A percentile compares a stretch with the other conserved stretches of the same genome.
These are phyloP conservation scores for Orthosia cruda DNA, from an alignment of 2,888 invertebrate genomes.

Conservation along the genomic window DNA sequence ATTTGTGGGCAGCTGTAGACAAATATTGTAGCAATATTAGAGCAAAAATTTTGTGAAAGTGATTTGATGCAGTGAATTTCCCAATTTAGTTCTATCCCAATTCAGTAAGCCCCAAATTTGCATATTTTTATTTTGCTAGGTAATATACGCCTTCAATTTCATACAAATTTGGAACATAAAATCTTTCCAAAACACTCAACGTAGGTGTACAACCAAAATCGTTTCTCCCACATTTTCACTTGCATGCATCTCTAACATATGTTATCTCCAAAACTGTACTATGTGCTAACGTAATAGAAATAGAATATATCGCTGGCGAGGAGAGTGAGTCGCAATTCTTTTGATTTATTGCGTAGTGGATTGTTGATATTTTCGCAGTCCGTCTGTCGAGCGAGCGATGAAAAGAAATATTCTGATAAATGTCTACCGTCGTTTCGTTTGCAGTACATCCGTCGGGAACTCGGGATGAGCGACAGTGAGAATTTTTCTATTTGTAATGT, in stretches of 20 bases:
- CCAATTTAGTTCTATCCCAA: not conserved
- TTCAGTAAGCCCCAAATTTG: not conserved
- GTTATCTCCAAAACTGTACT: constrained; percentile 30
- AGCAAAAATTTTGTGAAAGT: not conserved
- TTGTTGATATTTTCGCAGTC: constrained; percentile 59
- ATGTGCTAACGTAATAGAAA: constrained; percentile 44
- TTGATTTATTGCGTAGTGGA: constrained; percentile 63
- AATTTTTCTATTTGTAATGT: constrained; percentile 43
- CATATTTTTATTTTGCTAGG: not conserved
- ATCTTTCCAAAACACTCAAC: not conserved
- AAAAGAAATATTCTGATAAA: constrained; percentile 54
- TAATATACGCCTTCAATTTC: constrained; percentile 17
- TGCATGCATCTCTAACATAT: constrained; percentile 2
- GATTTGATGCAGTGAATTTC: not conserved
- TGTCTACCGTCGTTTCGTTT: constrained; percentile 33
- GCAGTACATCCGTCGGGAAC: constrained; percentile 37
- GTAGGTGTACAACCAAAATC: constrained; percentile 21
- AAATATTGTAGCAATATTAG: not conserved
- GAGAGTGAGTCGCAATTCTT: constrained; percentile 52
- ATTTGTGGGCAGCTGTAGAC: not conserved
- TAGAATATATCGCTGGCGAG: constrained; percentile 32
- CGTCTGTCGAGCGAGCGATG: constrained; percentile 42
- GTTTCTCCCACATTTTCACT: constrained; percentile 14
- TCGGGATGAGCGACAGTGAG: constrained; percentile 32
- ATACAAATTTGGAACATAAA: not conserved